Conservation (phyloP, 1,140 invertebrate species). For the Nomia melanderi region DNA sequence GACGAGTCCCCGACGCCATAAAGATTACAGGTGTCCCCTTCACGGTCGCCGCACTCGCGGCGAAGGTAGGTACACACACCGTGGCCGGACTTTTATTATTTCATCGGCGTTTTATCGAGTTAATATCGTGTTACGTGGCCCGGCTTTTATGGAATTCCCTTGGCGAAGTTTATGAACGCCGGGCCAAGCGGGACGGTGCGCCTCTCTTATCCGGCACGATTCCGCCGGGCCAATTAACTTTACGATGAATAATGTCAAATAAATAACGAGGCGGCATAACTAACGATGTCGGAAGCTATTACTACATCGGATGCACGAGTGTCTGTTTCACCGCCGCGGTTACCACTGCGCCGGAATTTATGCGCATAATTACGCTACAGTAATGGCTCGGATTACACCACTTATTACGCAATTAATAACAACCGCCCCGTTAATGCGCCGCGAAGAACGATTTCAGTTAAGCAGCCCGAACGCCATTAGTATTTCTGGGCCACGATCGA, state of each 20-base stretch:
- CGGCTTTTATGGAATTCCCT: not conserved
- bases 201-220: not conserved
- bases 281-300: conserved; percentile 31
- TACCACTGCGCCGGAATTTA: conserved; percentile 26
- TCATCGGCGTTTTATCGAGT: conserved; percentile 5
- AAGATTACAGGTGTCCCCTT: conserved; percentile 10
- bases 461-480: not conserved
- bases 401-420: conserved; percentile 46
- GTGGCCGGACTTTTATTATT: conserved; percentile 12
- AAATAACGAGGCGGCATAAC: conserved; percentile 11
- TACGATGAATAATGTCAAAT: conserved; percentile 35
- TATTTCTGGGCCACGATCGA: not conserved
- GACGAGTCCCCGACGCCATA: not conserved
- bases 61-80: not conserved
- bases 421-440: conserved; percentile 9
- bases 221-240: conserved; percentile 15
- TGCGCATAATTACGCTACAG: conserved; percentile 39
- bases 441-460: conserved; percentile 5
- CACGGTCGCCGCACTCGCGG: not conserved
- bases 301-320: not conserved
- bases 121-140: conserved; percentile 1
- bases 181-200: not conserved
- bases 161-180: not conserved
- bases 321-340: conserved; percentile 1
- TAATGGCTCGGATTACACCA: conserved; percentile 42